Base-by-base conservation (phyloP, 2,797 vertebrate species). In the Picus viridis region DNA sequence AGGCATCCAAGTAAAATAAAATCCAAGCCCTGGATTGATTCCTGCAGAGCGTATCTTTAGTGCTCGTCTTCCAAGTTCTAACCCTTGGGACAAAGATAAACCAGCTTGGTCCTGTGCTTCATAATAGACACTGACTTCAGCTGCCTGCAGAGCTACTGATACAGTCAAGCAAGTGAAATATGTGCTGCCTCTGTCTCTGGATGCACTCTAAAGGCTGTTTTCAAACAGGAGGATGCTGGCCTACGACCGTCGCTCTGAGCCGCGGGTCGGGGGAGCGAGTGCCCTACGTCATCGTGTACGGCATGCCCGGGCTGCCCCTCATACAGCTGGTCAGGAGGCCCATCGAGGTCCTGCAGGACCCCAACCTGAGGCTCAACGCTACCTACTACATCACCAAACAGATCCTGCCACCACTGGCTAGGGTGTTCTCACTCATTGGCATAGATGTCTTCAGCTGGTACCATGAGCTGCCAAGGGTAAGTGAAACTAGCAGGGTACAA, bases 381-480 rank as follows among this genome's bases (percentile, higher is more conserved):
- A 98, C 98, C 6, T 99, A 99, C 97, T 99, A 99, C 85, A 98
- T 99, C 93, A 99, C 98, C 97, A 99, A 99, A 94, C 99, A 99
- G 93, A 99, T 99, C 88, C 98, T 99, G 94, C 99, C 99, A 2
- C 99, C 99, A 0, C 97, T 99, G 69, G 98, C 98, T 20, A 98
- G 99, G 79, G 97, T 99, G 47, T 99, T 99, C 97, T 98, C 98
- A 8, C 98, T 99, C 58, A 99, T 99, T 47, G 99, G 99, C 16
- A 98, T 99, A 27, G 99, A 99, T 2, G 98, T 99, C 91, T 98
- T 99, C 97, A 97, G 96, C 97, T 99, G 99, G 99, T 99, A 99
- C 97, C 98, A 99, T 29, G 98, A 99, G 97, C 97, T 99, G 81
- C 99, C 99, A 83, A 97, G 99, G 98, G 99, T 99, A 95, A 98